Evolutionary conservation across 1,140 invertebrate genomes (phyloP), one percentile per base, ranked within the genome.

Genomic region (Drosophila pachea): DNA sequence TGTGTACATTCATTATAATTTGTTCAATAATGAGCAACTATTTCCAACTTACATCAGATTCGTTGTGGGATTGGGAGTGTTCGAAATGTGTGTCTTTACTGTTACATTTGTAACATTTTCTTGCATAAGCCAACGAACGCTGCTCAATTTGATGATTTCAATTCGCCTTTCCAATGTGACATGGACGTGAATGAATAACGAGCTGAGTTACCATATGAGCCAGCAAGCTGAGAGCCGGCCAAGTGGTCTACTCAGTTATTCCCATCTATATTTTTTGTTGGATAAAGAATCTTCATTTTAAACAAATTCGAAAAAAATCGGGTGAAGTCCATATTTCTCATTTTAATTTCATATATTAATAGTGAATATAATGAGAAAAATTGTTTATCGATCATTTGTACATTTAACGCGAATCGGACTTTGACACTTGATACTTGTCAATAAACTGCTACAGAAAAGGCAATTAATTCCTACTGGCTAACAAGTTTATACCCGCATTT

Each of bases 401-500:
- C n/a, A 7, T 43, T 14, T 7, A 9, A 43, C 40, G 7, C 7
- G 12, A 42, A 14, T 42, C 40, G 22, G 22, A 22, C n/a, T 40
- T 40, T 40, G 11, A 7, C 11, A 22, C 3, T 22, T 22, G 22
- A 2, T 38, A 4, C 0, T 11, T 40, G 9, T 40, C 2, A 22
- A 22, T 22, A 22, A 22, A 3, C 22, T 22, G 22, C 1, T 2
- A 2, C 1, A 22, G 22, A 2, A 22, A 22, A 2, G 22, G 22
- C 22, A 22, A 22, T 22, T 22, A 22, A 22, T 22, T 22, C 22
- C 22, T 1, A 22, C 22, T 22, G 3, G 22, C 1, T 72, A 72
- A 72, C 72, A 76, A 67, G 47, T 76, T 67, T 66, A 71, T 63
- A n/a, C 42, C 61, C 50, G 49, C 59, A 65, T 55, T 62, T 56